Evolutionary conservation across 1,140 invertebrate species (phyloP), one percentile per base, ranked within the genome.

Genomic region (Drosophila parabipectinata): DNA sequence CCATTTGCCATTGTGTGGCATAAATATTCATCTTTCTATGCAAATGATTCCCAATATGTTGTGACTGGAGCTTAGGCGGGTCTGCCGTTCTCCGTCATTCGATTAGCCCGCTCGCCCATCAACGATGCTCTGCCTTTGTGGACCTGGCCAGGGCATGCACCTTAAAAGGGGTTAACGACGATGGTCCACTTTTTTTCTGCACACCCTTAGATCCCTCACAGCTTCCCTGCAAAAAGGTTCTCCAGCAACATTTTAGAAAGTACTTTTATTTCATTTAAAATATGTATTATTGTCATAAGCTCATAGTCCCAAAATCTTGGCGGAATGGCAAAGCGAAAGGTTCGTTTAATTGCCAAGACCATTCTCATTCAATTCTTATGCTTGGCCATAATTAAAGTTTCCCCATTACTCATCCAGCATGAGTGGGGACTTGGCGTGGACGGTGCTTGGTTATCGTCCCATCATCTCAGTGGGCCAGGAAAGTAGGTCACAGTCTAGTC

Each of bases 401-500:
- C 52, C 41, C 58, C 55, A 77, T 71, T 77, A 45, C 72, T 76
- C 56, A 76, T 56, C 12, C 28, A 8, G 63, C 24, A 39, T 50
- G 55, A 64, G 51, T 60, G 52, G 30, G 52, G 45, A 41, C 30
- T 47, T 32, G 32, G 48, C 28, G 41, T 32, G 32, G 48, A 21
- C 41, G 37, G 41, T 26, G 53, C 47, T 44, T 30, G 48, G 48
- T 53, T 24, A 37, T 51, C 41, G 53, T 39, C 39, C 45, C 54
- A 47, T 66, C 47, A 50, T 56, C 47, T 59, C 44, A 60, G 57
- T 63, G 58, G 69, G 41, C 30, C 44, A 39, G 34, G 41, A 77
- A 87, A 79, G 72, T 87, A 62, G 83, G 83, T 88, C 83, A 83
- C 24, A 59, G 79, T 53, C 59, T 58, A 64, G 72, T 57, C 59